Conservation (phyloP, 2,797 vertebrate genomes). For the Percopsis omiscomaycus region DNA sequence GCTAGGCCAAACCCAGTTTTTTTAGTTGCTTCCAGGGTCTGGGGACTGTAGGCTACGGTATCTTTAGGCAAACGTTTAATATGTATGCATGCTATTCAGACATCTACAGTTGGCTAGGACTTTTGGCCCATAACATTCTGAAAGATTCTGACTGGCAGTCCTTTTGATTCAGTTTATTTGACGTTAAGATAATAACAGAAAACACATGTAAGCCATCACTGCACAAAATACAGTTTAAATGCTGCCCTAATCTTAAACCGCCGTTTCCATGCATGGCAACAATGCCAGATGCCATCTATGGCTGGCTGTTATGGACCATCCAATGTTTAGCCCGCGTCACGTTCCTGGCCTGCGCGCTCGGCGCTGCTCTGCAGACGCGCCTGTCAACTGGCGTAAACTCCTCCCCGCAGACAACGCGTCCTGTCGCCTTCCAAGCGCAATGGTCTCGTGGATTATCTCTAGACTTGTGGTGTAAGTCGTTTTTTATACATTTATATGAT, state of each 20-base stretch:
- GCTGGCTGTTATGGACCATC: constrained; percentile 9
- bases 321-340: constrained; percentile 55
- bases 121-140: too few species aligned
- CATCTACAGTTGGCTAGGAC: background rate
- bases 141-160: background rate
- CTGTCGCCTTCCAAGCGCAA: constrained; percentile 82
- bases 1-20: background rate
- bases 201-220: background rate
- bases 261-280: constrained; percentile 36
- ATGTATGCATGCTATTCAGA: background rate
- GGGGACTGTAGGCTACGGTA: too few species aligned
- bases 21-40: background rate
- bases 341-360: constrained; percentile 59
- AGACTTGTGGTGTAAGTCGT: constrained; percentile 97
- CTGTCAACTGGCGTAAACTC: constrained; percentile 83
- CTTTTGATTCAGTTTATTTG: background rate
- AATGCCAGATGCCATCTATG: constrained; percentile 70
- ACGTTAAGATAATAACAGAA: background rate
- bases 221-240: background rate
- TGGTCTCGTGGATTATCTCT: constrained; percentile 99
- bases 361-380: constrained; percentile 76
- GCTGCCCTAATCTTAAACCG: background rate
- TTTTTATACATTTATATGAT: constrained; percentile 13
- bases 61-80: too few species aligned
- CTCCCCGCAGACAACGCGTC: constrained; percentile 77